These are phyloP conservation scores for Eriosoma lanigerum DNA, from an alignment of 1,140 invertebrate genomes.

Conservation along the genomic window DNA sequence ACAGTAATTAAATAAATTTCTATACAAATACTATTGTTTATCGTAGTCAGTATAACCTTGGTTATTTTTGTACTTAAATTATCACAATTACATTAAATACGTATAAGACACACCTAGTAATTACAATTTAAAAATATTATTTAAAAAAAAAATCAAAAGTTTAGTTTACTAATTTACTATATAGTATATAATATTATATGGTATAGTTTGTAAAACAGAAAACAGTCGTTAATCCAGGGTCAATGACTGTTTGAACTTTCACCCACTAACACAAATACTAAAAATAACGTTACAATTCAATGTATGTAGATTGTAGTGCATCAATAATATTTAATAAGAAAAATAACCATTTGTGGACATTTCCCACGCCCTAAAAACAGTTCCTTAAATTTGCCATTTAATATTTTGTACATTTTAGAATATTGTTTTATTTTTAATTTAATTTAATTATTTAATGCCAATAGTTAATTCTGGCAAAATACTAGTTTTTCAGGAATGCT, in stretches of 20 bases:
- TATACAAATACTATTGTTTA: no score
- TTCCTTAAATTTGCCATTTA: not conserved
- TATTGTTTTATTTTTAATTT: not conserved
- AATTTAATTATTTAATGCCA: no score
- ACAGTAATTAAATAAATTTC: no score
- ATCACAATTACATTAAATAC: conserved; percentile 19
- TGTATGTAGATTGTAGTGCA: no score
- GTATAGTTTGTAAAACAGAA: not conserved
- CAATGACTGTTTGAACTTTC: conserved; percentile 48
- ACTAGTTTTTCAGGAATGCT: not conserved
- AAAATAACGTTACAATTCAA: conserved; percentile 18
- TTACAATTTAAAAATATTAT: conserved; percentile 12
- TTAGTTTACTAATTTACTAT: not conserved
- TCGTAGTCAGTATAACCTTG: not conserved
- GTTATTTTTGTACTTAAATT: not conserved
- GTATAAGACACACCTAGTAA: not conserved
- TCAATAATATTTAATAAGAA: not conserved
- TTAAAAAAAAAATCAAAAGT: not conserved
- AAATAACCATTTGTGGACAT: not conserved
- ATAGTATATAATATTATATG: not conserved
- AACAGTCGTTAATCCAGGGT: conserved; percentile 8
- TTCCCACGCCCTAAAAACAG: conserved; percentile 20
- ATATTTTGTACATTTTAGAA: not conserved
- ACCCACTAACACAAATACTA: conserved; percentile 45
- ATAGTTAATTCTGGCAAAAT: not conserved